Evolutionary conservation across 2,888 invertebrate genomes (phyloP).

Genomic region (Hylaea fasciaria): DNA sequence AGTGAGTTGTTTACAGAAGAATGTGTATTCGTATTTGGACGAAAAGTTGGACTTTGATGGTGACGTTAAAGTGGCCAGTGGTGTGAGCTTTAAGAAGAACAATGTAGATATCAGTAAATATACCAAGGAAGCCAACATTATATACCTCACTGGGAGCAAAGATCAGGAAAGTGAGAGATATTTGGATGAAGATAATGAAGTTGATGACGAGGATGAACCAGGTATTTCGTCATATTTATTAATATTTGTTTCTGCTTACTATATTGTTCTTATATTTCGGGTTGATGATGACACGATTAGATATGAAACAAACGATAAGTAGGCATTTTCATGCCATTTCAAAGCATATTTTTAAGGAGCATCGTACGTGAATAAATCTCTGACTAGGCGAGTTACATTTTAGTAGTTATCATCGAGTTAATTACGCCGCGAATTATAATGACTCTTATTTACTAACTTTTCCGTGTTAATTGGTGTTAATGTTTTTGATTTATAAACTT

Average conservation of each 20-base stretch:
- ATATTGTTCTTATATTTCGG: too few relatives aligned
- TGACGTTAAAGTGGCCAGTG: slow-evolving; percentile 88
- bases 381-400: neutral
- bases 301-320: too few relatives aligned
- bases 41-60: slow-evolving; percentile 86
- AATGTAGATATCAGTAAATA: slow-evolving; percentile 85
- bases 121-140: slow-evolving; percentile 81
- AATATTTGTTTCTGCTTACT: too few relatives aligned
- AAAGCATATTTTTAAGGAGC: too few relatives aligned
- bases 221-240: slow-evolving; percentile 51
- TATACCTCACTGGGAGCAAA: slow-evolving; percentile 72
- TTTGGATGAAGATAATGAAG: slow-evolving; percentile 71
- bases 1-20: slow-evolving; percentile 90
- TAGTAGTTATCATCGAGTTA: too few relatives aligned
- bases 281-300: too few relatives aligned
- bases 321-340: too few relatives aligned
- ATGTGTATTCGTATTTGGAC: slow-evolving; percentile 89
- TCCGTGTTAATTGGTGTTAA: too few relatives aligned
- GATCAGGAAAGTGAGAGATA: slow-evolving; percentile 55
- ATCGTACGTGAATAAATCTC: too few relatives aligned
- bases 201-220: slow-evolving; percentile 68
- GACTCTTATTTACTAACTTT: too few relatives aligned
- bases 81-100: slow-evolving; percentile 87
- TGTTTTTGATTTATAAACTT: slow-evolving; percentile 5
- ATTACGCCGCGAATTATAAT: too few relatives aligned